Evolutionary conservation across 2,113 vertebrate species (phyloP).

Genomic region (Mobula hypostoma): DNA sequence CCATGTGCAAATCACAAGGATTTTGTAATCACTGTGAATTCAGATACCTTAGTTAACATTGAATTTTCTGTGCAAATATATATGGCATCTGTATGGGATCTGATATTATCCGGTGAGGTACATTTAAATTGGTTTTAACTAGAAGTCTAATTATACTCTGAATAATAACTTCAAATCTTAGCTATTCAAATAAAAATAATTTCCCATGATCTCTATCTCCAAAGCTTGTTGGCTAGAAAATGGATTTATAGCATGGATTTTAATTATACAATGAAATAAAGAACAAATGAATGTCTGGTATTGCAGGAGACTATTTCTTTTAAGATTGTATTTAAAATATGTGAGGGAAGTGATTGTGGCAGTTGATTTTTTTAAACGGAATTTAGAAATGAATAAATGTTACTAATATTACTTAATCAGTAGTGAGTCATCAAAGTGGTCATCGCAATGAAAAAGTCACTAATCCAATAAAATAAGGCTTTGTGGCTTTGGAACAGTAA

Average conservation of each 20-base stretch:
- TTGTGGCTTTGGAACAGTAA: not conserved
- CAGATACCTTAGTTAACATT: not conserved
- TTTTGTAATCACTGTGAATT: not conserved
- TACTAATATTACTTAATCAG: not conserved
- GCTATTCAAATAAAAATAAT: no score
- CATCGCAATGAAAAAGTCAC: not conserved
- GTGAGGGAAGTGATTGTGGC: not conserved
- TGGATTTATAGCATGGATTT: not conserved
- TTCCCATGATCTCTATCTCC: no score
- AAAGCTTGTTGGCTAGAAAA: not conserved
- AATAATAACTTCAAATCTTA: no score
- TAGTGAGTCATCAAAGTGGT: not conserved
- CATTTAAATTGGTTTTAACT: not conserved
- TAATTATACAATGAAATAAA: not conserved
- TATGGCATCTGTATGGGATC: not conserved
- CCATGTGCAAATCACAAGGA: not conserved
- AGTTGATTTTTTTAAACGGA: not conserved
- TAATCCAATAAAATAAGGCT: not conserved
- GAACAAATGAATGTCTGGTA: not conserved
- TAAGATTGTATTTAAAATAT: not conserved
- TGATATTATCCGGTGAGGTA: not conserved
- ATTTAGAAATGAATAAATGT: not conserved
- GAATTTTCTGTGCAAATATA: not conserved
- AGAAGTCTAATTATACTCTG: not conserved
- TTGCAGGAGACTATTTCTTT: not conserved